Evolutionary conservation across 2,113 vertebrate species (phyloP).

Genomic region (Todiramphus saurophagus): DNA sequence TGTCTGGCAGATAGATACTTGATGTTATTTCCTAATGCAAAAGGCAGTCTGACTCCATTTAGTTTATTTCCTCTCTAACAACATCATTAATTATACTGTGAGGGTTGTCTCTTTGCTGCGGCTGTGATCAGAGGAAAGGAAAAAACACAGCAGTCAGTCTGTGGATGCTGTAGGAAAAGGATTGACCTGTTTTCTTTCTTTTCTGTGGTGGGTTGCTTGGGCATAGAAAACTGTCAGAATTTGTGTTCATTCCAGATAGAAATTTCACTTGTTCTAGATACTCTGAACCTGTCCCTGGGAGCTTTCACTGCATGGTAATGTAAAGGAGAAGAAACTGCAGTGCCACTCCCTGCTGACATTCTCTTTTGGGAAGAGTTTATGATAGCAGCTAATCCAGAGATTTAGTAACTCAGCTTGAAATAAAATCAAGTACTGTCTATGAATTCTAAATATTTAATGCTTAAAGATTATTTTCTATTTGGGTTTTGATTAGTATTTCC

Average conservation of each 20-base stretch:
- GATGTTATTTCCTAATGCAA: conserved; percentile 5
- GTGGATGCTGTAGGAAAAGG: neutral
- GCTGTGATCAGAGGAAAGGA: conserved; percentile 16
- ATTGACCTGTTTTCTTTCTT: neutral
- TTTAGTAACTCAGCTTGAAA: neutral
- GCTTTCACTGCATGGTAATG: fast-evolving
- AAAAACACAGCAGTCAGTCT: neutral
- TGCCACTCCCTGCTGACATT: neutral
- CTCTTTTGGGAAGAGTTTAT: neutral
- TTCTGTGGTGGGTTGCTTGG: neutral
- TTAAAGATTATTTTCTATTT: neutral
- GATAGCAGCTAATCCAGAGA: neutral
- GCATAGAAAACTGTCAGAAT: neutral
- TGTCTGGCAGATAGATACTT: neutral
- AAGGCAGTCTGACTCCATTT: neutral
- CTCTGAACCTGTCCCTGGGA: neutral
- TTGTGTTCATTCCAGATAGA: neutral
- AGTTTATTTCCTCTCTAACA: conserved; percentile 1
- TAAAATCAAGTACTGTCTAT: neutral
- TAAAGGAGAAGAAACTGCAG: neutral
- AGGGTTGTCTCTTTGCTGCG: neutral
- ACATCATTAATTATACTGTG: neutral
- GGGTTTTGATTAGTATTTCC: neutral
- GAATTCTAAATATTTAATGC: neutral
- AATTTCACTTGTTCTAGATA: neutral